A percentile compares a stretch with the other conserved stretches of the same genome.
phyloP scores from a whole-genome alignment of 2,797 vertebrate species.

The Aldrovandia affinis region DNA sequence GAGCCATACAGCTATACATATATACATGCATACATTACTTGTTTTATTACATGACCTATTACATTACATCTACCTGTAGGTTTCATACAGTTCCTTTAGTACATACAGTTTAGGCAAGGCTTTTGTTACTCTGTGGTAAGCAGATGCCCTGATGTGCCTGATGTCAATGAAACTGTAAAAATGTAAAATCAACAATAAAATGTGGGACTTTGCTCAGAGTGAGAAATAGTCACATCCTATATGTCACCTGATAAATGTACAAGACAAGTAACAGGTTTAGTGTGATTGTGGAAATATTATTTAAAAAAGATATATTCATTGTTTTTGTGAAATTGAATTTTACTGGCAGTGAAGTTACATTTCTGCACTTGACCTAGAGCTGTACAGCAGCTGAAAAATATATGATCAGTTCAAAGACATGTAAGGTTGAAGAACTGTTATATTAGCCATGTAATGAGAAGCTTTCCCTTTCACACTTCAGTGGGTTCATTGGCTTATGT shows the following conservation, averaged over 20 bases:
- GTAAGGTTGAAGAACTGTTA: neutral
- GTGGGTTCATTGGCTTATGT: constrained; percentile 3
- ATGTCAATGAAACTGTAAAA: neutral
- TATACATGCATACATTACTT: too few relatives aligned
- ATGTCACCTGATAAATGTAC: neutral
- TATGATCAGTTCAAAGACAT: neutral
- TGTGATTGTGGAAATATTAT: neutral
- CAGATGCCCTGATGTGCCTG: neutral
- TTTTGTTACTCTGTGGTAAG: neutral
- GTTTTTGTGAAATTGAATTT: neutral
- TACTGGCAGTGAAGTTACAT: neutral
- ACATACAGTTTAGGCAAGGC: neutral
- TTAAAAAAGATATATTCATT: neutral
- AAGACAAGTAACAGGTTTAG: neutral
- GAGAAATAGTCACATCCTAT: neutral
- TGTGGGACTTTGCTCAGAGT: neutral
- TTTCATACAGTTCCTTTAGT: neutral
- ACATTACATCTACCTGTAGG: neutral
- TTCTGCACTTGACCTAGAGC: neutral
- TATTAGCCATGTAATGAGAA: constrained; percentile 7
- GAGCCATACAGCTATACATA: neutral
- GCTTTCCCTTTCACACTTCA: neutral
- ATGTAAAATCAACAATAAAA: neutral
- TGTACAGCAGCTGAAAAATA: neutral
- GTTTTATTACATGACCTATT: too few relatives aligned